phyloP scores from a whole-genome alignment of 53 echinoderm and acorn worm species.

The Antedon mediterranea region DNA sequence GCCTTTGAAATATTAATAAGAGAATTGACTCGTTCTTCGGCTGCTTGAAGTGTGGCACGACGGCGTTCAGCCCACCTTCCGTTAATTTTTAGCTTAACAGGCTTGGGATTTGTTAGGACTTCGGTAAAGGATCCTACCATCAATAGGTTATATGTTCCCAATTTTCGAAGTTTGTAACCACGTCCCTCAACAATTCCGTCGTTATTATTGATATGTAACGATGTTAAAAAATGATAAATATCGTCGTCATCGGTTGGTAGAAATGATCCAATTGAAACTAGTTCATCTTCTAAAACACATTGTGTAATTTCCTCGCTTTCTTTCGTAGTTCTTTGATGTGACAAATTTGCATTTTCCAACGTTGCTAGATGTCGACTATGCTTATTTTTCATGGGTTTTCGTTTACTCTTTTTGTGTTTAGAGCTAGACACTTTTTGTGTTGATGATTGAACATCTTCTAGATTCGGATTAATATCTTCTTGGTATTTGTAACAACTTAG shows the following conservation, averaged over 20 bases:
- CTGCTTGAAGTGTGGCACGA: slow-evolving; percentile 2
- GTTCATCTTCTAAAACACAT: not conserved
- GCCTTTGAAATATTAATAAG: not conserved
- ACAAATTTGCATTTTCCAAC: no score
- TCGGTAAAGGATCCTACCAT: not conserved
- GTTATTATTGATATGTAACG: no score
- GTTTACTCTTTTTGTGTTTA: no score
- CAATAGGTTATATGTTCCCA: slow-evolving; percentile 1
- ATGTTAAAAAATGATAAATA: not conserved
- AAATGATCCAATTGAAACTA: slow-evolving; percentile 6
- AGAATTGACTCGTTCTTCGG: not conserved
- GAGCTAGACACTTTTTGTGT: no score
- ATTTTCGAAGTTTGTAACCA: not conserved
- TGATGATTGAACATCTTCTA: no score
- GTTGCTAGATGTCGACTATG: no score
- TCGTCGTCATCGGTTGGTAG: not conserved
- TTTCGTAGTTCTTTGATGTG: no score
- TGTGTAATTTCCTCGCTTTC: not conserved
- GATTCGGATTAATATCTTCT: no score
- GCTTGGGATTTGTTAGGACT: slow-evolving; percentile 4
- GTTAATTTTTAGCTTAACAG: not conserved
- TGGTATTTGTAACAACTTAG: no score
- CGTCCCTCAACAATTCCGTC: slow-evolving; percentile 5
- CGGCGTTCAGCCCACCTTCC: slow-evolving; percentile 2
- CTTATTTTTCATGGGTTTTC: no score